These are phyloP conservation scores for Thymelicus sylvestris DNA, from an alignment of 2,888 invertebrate genomes.

Conservation along the genomic window DNA sequence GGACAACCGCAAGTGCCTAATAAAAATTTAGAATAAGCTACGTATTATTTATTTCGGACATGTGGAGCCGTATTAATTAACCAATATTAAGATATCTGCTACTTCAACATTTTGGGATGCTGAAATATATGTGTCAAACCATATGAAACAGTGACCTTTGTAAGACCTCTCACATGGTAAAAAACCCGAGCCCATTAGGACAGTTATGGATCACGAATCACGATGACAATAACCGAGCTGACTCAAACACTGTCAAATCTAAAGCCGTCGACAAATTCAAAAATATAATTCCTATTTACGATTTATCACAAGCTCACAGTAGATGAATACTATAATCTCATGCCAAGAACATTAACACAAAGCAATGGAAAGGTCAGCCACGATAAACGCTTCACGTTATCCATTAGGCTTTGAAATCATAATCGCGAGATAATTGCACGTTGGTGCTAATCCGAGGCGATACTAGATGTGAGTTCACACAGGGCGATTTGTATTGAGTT, in stretches of 20 bases:
- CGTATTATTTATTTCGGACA: no score
- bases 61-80: no score
- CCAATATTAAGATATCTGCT: no score
- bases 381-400: constrained; percentile 14
- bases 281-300: neutral
- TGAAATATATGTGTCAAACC: no score
- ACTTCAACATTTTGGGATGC: no score
- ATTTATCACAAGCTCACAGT: neutral
- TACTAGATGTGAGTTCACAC: neutral
- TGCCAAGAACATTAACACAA: neutral
- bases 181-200: no score
- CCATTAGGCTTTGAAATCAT: constrained; percentile 21
- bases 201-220: no score
- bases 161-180: neutral
- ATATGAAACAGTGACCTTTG: no score
- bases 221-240: no score
- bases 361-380: constrained; percentile 15
- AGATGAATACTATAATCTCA: neutral
- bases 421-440: constrained; percentile 12
- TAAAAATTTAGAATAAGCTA: no score
- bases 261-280: neutral
- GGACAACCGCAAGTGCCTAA: no score
- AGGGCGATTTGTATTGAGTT: neutral
- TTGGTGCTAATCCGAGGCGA: constrained; percentile 6
- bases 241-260: no score